phyloP scores from a whole-genome alignment of 1,140 invertebrate genomes.

The Cydia fagiglandana region DNA sequence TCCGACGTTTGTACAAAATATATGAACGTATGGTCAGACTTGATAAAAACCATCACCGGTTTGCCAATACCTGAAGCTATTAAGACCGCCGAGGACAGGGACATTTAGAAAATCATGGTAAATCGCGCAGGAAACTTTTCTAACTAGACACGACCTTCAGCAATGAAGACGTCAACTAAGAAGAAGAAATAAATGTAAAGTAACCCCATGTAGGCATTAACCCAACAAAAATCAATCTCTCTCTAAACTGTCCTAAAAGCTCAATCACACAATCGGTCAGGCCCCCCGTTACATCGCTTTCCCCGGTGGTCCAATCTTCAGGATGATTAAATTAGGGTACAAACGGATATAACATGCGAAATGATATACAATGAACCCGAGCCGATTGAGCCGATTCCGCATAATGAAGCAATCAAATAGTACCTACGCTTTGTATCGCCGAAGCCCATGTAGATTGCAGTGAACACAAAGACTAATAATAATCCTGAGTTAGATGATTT shows the following conservation, averaged over 20 bases:
- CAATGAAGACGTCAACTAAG: too few relatives aligned
- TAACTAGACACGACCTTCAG: too few relatives aligned
- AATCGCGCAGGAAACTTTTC: too few relatives aligned
- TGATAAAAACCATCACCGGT: too few relatives aligned
- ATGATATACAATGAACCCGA: slow-evolving; percentile 74
- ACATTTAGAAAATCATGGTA: too few relatives aligned
- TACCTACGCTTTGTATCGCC: slow-evolving; percentile 50
- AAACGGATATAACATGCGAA: slow-evolving; percentile 74
- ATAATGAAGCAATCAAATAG: slow-evolving; percentile 75
- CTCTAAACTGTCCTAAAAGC: slow-evolving; percentile 52
- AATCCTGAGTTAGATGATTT: background rate
- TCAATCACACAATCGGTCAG: slow-evolving; percentile 53
- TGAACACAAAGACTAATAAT: slow-evolving; percentile 38
- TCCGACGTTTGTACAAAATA: too few relatives aligned
- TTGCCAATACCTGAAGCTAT: too few relatives aligned
- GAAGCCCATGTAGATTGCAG: slow-evolving; percentile 46
- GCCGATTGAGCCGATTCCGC: slow-evolving; percentile 62
- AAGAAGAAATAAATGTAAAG: too few relatives aligned
- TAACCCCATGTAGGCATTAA: too few relatives aligned
- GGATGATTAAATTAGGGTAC: slow-evolving; percentile 77
- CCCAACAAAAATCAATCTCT: slow-evolving; percentile 43
- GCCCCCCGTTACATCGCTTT: slow-evolving; percentile 61
- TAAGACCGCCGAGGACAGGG: too few relatives aligned
- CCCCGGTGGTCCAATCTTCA: slow-evolving; percentile 75
- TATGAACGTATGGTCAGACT: too few relatives aligned